A percentile compares a stretch with the other conserved stretches of the same genome.
Conservation (phyloP, 2,113 vertebrate genomes). For the Nipponia nippon region DNA sequence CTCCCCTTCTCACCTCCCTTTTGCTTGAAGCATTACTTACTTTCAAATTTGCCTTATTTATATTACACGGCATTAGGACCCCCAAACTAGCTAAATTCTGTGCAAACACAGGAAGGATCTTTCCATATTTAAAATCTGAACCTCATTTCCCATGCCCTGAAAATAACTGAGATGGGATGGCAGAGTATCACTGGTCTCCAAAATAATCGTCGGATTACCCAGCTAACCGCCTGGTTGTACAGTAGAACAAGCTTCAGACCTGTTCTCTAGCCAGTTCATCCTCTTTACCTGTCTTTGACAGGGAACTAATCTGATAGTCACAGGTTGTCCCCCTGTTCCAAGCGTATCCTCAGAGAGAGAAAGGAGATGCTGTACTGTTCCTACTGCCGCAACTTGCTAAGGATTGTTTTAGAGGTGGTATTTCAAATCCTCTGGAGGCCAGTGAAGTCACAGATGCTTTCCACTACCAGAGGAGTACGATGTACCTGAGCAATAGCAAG, state of each 20-base stretch:
- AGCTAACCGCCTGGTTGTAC: background rate
- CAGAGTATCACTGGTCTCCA: background rate
- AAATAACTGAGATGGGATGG: background rate
- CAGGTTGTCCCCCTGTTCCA: background rate
- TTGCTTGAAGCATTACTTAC: background rate
- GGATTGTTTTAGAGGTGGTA: background rate
- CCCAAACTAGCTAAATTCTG: background rate
- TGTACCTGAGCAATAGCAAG: background rate
- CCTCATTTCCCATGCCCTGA: background rate
- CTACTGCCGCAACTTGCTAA: background rate
- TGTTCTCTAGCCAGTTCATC: background rate
- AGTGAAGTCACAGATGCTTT: background rate
- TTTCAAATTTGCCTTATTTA: background rate
- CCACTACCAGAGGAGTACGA: background rate
- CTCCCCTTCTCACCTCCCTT: background rate
- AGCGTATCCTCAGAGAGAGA: background rate
- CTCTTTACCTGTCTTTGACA: background rate
- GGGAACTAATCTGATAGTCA: background rate
- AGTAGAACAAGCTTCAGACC: background rate
- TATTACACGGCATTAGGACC: background rate
- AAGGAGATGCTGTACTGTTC: background rate
- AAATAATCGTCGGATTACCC: background rate
- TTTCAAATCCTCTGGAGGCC: background rate
- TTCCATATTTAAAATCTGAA: background rate
- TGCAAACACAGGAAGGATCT: background rate